A percentile compares a stretch with the other conserved stretches of the same genome.
Conservation (phyloP, 1,140 invertebrate species). For the Tyrophagus putrescentiae region DNA sequence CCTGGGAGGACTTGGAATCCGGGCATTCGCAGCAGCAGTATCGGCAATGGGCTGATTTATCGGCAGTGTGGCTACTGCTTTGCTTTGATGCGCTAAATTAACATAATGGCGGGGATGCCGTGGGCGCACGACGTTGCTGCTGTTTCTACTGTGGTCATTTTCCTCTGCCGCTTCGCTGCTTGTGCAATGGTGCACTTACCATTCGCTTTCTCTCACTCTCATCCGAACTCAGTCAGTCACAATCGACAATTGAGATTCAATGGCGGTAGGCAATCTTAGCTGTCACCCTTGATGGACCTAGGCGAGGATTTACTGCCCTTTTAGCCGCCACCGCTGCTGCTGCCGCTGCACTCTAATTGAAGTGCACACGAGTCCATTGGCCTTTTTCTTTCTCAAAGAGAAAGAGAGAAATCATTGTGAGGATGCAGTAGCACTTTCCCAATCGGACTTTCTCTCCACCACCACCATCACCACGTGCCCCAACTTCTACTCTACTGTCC, state of each 20-base stretch:
- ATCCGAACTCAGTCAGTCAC: too few species aligned
- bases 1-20: too few species aligned
- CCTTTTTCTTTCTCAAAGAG: not conserved
- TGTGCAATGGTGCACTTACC: not conserved
- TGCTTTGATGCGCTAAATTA: not conserved
- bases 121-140: not conserved
- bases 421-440: not conserved
- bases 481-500: too few species aligned
- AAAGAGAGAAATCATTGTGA: too few species aligned
- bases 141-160: not conserved
- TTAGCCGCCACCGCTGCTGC: not conserved
- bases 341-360: not conserved
- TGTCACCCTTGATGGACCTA: constrained; percentile 10
- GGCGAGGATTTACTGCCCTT: too few species aligned
- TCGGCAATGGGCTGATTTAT: not conserved
- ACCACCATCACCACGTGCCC: too few species aligned
- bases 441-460: too few species aligned
- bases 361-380: not conserved
- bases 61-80: not conserved
- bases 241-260: not conserved
- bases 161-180: not conserved
- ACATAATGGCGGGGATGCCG: not conserved
- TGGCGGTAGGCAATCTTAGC: constrained; percentile 4
- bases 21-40: too few species aligned
- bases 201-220: not conserved